Evolutionary conservation across 2,888 invertebrate species (phyloP).

Genomic region (Archips xylosteana): DNA sequence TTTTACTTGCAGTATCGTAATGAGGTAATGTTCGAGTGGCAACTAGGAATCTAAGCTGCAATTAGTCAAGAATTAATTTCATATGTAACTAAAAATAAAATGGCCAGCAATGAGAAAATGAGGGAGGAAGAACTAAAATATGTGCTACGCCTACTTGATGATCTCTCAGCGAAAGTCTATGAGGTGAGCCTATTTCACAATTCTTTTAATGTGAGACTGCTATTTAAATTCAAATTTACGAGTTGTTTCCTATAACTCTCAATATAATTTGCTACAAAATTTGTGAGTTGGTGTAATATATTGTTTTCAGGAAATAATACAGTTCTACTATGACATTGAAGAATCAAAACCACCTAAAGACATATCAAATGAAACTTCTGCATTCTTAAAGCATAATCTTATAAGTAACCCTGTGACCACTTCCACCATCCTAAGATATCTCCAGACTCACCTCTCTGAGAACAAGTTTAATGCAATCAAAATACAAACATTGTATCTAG

Average conservation of each 20-base stretch:
- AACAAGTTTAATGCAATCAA: constrained; percentile 57
- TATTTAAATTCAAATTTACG: not conserved
- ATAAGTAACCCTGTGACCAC: constrained; percentile 76
- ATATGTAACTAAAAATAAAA: constrained; percentile 12
- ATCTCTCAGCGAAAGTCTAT: constrained; percentile 66
- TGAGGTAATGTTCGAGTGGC: constrained; percentile 23
- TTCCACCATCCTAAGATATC: constrained; percentile 62
- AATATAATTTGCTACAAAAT: not conserved
- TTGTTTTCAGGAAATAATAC: constrained; percentile 70
- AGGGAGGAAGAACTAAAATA: constrained; percentile 79
- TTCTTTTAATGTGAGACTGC: not conserved
- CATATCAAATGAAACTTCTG: constrained; percentile 63
- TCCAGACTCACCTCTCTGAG: constrained; percentile 59
- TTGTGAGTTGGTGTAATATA: not conserved
- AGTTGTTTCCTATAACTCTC: not conserved
- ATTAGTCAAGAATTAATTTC: not conserved
- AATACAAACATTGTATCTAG: constrained; percentile 70
- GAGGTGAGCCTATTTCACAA: constrained; percentile 60
- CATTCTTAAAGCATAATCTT: constrained; percentile 77
- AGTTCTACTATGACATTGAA: constrained; percentile 65
- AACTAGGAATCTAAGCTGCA: constrained; percentile 10
- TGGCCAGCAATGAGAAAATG: constrained; percentile 56
- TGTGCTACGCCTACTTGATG: constrained; percentile 71
- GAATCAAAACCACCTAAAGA: constrained; percentile 63
- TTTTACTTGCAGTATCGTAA: constrained; percentile 30